Conservation (phyloP, 2,888 invertebrate genomes). For the Prosopocoilus inquinatus region DNA sequence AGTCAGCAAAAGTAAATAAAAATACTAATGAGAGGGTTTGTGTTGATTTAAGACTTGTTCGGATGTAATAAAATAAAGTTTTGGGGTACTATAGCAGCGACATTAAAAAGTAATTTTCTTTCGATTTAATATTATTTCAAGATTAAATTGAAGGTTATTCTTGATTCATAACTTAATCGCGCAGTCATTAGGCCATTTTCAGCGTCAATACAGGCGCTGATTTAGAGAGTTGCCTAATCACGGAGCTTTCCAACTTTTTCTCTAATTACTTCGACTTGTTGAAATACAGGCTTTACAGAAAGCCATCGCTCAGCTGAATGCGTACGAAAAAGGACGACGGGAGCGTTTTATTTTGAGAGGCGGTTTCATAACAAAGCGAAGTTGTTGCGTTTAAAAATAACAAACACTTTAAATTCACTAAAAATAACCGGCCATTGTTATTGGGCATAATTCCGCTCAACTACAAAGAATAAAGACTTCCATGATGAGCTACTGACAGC, state of each 20-base stretch:
- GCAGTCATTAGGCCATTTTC: constrained; percentile 39
- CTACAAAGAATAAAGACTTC: constrained; percentile 4
- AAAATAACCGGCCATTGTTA: constrained; percentile 1
- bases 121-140: neutral
- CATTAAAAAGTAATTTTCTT: constrained; percentile 1
- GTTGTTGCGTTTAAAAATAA: constrained; percentile 1
- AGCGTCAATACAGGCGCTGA: constrained; percentile 38
- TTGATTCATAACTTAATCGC: constrained; percentile 36
- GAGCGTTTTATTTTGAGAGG: neutral
- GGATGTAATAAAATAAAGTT: no score
- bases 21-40: no score
- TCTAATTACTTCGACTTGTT: constrained; percentile 16
- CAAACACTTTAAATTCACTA: neutral
- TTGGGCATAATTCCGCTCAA: neutral
- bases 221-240: constrained; percentile 39
- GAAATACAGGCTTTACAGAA: constrained; percentile 5
- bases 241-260: constrained; percentile 35
- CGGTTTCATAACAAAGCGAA: neutral
- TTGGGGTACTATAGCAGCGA: neutral
- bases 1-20: no score
- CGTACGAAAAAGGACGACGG: neutral
- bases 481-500: constrained; percentile 1
- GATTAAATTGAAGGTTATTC: neutral
- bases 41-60: no score
- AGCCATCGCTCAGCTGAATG: neutral